A percentile compares a stretch with the other conserved stretches of the same genome.
phyloP scores from a whole-genome alignment of 2,797 vertebrate species.

The Phaenicophaeus curvirostris region DNA sequence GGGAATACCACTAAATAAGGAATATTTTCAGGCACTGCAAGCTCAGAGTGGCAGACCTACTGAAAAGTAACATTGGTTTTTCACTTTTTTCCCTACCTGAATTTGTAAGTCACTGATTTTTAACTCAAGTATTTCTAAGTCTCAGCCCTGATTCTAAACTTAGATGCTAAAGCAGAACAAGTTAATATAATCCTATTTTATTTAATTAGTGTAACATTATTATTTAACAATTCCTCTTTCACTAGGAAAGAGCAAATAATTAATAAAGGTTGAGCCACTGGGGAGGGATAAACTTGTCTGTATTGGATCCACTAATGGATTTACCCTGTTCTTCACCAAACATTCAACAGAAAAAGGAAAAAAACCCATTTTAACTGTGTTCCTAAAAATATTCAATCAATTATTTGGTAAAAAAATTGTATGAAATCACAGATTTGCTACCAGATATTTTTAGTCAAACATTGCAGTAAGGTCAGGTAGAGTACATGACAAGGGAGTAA shows the following conservation, averaged over 20 bases:
- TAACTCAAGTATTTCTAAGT: background rate
- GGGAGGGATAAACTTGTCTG: background rate
- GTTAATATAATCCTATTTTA: background rate
- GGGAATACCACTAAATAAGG: background rate
- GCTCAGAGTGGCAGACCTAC: background rate
- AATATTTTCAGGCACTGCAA: background rate
- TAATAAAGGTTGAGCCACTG: background rate
- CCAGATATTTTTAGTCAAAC: background rate
- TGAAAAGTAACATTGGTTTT: background rate
- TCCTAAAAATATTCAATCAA: background rate
- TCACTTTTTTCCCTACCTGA: background rate
- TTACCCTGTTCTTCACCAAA: background rate
- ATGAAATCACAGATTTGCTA: background rate
- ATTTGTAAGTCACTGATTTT: background rate
- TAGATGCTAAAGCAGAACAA: background rate
- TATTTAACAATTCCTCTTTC: background rate
- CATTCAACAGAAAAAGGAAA: background rate
- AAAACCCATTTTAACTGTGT: background rate
- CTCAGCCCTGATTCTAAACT: background rate
- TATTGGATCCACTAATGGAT: background rate
- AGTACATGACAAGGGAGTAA: background rate
- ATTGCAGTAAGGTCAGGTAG: background rate
- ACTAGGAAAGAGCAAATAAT: background rate
- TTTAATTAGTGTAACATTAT: background rate
- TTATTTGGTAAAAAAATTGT: background rate